Evolutionary conservation across 2,888 invertebrate species (phyloP).

Genomic region (Pachliopta kotzebuea): DNA sequence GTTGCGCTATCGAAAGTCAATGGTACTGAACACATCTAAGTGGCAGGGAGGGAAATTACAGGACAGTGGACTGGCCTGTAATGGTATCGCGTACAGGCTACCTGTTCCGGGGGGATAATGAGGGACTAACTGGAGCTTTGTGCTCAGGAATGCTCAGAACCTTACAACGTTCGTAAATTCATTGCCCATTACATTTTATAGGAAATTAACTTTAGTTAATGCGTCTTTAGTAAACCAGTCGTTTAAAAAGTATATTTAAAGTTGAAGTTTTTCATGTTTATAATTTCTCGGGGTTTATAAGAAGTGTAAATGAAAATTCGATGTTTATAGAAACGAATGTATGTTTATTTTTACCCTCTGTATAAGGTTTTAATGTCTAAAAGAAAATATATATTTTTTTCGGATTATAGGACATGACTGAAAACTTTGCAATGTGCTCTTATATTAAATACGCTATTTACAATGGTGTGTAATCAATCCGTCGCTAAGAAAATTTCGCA

Average conservation of each 20-base stretch:
- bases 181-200: constrained; percentile 31
- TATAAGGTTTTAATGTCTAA: too few relatives aligned
- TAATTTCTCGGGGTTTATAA: not conserved
- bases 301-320: too few relatives aligned
- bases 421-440: not conserved
- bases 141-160: constrained; percentile 48
- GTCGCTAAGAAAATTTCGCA: constrained; percentile 32
- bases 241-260: not conserved
- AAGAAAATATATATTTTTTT: too few relatives aligned
- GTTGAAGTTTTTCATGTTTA: not conserved
- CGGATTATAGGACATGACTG: not conserved
- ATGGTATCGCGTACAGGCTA: constrained; percentile 46
- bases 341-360: too few relatives aligned
- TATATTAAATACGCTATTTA: constrained; percentile 17
- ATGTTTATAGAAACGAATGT: too few relatives aligned
- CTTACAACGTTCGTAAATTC: constrained; percentile 32
- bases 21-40: constrained; percentile 41
- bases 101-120: constrained; percentile 63
- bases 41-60: constrained; percentile 48
- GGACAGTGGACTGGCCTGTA: constrained; percentile 41
- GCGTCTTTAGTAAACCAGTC: constrained; percentile 5
- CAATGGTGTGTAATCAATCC: constrained; percentile 23
- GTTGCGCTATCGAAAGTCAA: constrained; percentile 42
- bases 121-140: constrained; percentile 61
- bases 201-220: constrained; percentile 25